Conservation (phyloP, 2,888 invertebrate genomes). For the Tetragnatha montana region DNA sequence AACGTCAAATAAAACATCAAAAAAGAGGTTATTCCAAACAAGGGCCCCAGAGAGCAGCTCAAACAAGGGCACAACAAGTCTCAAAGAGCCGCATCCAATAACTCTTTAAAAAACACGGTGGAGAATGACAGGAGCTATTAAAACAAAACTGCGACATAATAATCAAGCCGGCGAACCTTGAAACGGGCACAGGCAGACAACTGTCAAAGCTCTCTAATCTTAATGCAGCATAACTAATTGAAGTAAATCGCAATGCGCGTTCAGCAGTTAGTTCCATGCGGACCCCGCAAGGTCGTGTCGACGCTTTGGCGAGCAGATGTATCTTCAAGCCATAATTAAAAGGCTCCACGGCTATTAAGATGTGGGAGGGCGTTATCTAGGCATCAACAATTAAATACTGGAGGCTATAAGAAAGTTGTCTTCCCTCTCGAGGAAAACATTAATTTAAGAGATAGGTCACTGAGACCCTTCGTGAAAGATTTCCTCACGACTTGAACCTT, state of each 20-base stretch:
- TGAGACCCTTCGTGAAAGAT: too few species aligned
- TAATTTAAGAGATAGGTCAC: too few species aligned
- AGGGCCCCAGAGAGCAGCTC: too few species aligned
- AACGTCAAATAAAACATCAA: too few species aligned
- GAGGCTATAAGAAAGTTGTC: too few species aligned
- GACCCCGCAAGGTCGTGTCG: slow-evolving; percentile 23
- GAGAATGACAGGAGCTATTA: background rate
- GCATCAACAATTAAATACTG: background rate
- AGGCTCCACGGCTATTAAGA: background rate
- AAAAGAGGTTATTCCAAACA: too few species aligned
- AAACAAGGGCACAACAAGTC: too few species aligned
- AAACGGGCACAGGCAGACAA: slow-evolving; percentile 41
- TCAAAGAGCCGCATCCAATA: too few species aligned
- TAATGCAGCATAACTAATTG: slow-evolving; percentile 60
- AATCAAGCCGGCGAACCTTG: slow-evolving; percentile 32
- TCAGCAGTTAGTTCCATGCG: slow-evolving; percentile 17
- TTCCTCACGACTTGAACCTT: too few species aligned
- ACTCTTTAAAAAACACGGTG: background rate
- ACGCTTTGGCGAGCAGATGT: background rate
- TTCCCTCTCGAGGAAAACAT: too few species aligned
- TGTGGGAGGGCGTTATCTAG: background rate
- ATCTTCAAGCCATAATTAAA: background rate
- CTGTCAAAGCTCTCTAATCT: slow-evolving; percentile 37
- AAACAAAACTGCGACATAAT: background rate
- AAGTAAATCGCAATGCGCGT: slow-evolving; percentile 37